These are phyloP conservation scores for Syngnathus rostellatus DNA, from an alignment of 2,797 vertebrate genomes.

Conservation along the genomic window DNA sequence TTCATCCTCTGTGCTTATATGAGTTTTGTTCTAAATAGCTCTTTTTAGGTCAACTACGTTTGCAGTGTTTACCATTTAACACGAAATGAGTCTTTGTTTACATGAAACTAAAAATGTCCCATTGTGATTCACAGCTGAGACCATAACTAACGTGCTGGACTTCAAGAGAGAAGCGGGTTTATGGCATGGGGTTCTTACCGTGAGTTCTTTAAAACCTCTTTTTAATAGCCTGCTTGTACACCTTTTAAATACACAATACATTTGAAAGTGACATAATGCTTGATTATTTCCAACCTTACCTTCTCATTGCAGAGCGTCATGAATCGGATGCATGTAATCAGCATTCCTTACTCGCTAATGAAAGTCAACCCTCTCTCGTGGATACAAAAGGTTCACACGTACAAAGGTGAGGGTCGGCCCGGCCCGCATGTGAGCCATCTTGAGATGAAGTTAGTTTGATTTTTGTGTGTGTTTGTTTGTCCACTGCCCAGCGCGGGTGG, in stretches of 20 bases:
- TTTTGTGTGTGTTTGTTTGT: slow-evolving; percentile 7
- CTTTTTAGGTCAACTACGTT: not conserved
- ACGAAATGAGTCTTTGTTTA: not conserved
- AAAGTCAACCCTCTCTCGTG: slow-evolving; percentile 96
- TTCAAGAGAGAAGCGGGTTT: slow-evolving; percentile 94
- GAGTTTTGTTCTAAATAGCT: slow-evolving; percentile 54
- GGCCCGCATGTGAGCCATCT: not conserved
- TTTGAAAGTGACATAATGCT: not conserved
- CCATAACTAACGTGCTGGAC: slow-evolving; percentile 90
- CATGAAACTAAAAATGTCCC: not conserved
- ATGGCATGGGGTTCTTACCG: slow-evolving; percentile 90
- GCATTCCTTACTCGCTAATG: slow-evolving; percentile 93
- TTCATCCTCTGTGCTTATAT: slow-evolving; percentile 33
- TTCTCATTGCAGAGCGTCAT: slow-evolving; percentile 76
- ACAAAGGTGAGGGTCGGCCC: slow-evolving; percentile 77
- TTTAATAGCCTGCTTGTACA: slow-evolving; percentile 5
- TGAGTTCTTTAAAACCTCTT: slow-evolving; percentile 59
- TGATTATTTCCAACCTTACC: not conserved
- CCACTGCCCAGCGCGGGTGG: slow-evolving; percentile 72
- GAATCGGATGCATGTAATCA: slow-evolving; percentile 94
- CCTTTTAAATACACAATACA: not conserved
- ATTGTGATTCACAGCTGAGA: slow-evolving; percentile 75
- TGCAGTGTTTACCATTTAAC: not conserved
- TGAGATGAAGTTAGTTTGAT: not conserved
- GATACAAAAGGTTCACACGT: slow-evolving; percentile 92